These are phyloP conservation scores for Hylia prasina DNA, from an alignment of 2,113 vertebrate species.

Conservation along the genomic window DNA sequence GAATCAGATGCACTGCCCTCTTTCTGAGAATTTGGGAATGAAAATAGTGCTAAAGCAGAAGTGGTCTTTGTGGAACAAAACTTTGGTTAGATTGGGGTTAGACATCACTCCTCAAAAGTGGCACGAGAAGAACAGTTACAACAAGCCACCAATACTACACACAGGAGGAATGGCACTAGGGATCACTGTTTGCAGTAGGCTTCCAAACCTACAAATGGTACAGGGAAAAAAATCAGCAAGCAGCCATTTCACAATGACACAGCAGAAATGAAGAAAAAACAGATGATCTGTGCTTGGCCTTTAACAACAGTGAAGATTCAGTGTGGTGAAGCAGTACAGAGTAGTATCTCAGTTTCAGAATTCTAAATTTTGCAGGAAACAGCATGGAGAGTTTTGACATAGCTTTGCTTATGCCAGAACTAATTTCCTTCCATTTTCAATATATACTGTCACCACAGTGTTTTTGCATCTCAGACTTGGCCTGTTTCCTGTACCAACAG, in stretches of 20 bases:
- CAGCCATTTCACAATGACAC: slow-evolving; percentile 69
- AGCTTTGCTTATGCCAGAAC: slow-evolving; percentile 33
- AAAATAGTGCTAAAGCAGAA: slow-evolving; percentile 66
- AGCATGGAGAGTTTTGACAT: slow-evolving; percentile 5
- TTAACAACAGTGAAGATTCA: slow-evolving; percentile 60
- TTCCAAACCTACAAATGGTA: slow-evolving; percentile 73
- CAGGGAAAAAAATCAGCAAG: slow-evolving; percentile 69
- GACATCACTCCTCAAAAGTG: slow-evolving; percentile 64
- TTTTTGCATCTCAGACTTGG: slow-evolving; percentile 44
- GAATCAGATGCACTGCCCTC: slow-evolving; percentile 62
- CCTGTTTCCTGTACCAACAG: slow-evolving; percentile 52
- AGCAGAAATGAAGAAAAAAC: slow-evolving; percentile 63
- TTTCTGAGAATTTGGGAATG: slow-evolving; percentile 70
- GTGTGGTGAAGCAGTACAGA: slow-evolving; percentile 38
- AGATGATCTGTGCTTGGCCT: slow-evolving; percentile 71
- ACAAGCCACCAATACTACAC: slow-evolving; percentile 68
- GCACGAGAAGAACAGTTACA: slow-evolving; percentile 58
- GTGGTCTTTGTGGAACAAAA: slow-evolving; percentile 67
- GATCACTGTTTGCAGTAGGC: slow-evolving; percentile 64
- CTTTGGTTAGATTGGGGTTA: slow-evolving; percentile 70
- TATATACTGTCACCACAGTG: slow-evolving; percentile 28
- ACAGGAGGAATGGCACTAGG: slow-evolving; percentile 55
- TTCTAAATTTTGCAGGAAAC: background rate
- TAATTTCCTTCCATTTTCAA: slow-evolving; percentile 5
- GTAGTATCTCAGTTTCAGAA: background rate